Percentiles rank a stretch among this genome's conserved stretches.
Evolutionary conservation across 2,888 invertebrate genomes (phyloP).

Genomic region (Myopa testacea): DNA sequence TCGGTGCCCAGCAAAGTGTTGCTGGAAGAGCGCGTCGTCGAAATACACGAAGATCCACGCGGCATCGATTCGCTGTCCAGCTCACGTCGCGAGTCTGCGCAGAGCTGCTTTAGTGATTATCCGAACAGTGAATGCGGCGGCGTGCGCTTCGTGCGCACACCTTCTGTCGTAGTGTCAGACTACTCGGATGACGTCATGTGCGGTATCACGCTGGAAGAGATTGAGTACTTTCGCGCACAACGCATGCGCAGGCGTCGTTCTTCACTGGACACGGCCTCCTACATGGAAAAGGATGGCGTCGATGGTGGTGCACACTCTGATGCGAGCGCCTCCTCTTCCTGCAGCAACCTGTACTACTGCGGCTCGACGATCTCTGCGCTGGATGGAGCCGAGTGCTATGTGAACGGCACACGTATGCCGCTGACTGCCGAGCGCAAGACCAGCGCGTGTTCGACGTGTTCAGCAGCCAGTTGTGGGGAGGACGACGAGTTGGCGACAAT

Average conservation of each 20-base stretch:
- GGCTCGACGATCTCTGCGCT: slow-evolving; percentile 72
- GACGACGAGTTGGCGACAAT: slow-evolving; percentile 70
- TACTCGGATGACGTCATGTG: slow-evolving; percentile 80
- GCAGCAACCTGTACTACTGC: slow-evolving; percentile 73
- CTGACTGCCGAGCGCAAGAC: slow-evolving; percentile 71
- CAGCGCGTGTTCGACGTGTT: slow-evolving; percentile 82
- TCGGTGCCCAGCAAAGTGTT: slow-evolving; percentile 69
- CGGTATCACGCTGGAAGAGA: slow-evolving; percentile 73
- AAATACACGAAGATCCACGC: slow-evolving; percentile 66
- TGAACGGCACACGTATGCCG: slow-evolving; percentile 71
- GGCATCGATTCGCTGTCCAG: slow-evolving; percentile 54
- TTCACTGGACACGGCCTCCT: slow-evolving; percentile 61
- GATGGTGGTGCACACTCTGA: slow-evolving; percentile 66
- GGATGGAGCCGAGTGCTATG: slow-evolving; percentile 70
- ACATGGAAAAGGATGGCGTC: slow-evolving; percentile 51
- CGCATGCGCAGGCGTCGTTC: slow-evolving; percentile 64
- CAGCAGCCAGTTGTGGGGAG: slow-evolving; percentile 75
- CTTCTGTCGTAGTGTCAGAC: slow-evolving; percentile 89
- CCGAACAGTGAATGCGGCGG: slow-evolving; percentile 68
- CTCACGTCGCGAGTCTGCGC: slow-evolving; percentile 69
- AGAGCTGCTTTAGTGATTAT: slow-evolving; percentile 68
- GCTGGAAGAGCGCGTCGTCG: slow-evolving; percentile 72
- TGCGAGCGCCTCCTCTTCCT: slow-evolving; percentile 72
- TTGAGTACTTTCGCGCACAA: slow-evolving; percentile 72
- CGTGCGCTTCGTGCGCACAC: slow-evolving; percentile 79